These are phyloP conservation scores for Lepus townsendii DNA, from an alignment of 2,797 vertebrate genomes.

Conservation along the genomic window DNA sequence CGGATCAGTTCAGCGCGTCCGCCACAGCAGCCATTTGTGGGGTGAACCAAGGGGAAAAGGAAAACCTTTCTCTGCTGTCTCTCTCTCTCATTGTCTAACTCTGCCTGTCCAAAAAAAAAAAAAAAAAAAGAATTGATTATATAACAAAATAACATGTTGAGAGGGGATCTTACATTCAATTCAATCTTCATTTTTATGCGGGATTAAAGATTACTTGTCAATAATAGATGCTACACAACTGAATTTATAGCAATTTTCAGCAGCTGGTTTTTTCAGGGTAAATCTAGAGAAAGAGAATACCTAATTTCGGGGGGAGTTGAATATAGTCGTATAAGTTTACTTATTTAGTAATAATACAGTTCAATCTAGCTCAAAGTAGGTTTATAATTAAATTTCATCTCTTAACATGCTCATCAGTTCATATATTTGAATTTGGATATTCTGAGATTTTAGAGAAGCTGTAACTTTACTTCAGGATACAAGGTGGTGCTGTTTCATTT, in stretches of 20 bases:
- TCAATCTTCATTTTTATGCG: neutral
- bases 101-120: too few relatives aligned
- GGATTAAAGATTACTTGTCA: neutral
- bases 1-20: too few relatives aligned
- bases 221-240: neutral
- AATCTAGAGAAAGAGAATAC: constrained; percentile 31
- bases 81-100: too few relatives aligned
- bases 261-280: neutral
- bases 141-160: constrained; percentile 3
- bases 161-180: neutral
- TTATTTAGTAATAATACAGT: neutral
- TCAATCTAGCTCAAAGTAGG: neutral
- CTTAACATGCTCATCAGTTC: neutral
- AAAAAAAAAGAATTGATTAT: neutral
- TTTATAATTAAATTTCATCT: constrained; percentile 14
- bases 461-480: constrained; percentile 87
- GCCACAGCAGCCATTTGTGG: too few relatives aligned
- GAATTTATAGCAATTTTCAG: neutral
- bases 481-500: constrained; percentile 90
- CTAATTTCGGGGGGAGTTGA: neutral
- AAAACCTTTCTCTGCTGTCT: too few relatives aligned
- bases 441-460: constrained; percentile 70
- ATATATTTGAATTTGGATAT: neutral
- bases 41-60: too few relatives aligned
- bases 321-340: neutral